Evolutionary conservation across 1,140 invertebrate species (phyloP).

Genomic region (Helicoverpa zea): DNA sequence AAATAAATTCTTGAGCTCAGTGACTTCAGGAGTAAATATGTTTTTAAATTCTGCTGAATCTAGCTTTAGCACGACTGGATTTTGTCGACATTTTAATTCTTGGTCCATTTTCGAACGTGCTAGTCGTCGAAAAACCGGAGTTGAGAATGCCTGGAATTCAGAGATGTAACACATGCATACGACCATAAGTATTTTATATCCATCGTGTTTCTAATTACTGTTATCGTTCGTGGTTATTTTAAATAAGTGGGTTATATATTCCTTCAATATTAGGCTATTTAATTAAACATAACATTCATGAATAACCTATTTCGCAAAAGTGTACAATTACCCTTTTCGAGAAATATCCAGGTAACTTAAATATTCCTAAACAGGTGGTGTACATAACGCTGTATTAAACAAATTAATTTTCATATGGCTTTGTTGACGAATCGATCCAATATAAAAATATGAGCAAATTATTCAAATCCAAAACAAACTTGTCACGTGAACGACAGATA

Average conservation of each 20-base stretch:
- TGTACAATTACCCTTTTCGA: constrained; percentile 52
- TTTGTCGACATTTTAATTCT: constrained; percentile 85
- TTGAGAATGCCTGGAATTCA: constrained; percentile 59
- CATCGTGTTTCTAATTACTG: too few species aligned
- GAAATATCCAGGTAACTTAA: constrained; percentile 41
- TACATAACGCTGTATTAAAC: constrained; percentile 44
- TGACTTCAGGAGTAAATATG: constrained; percentile 94
- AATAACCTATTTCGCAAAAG: background rate
- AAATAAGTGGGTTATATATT: too few species aligned
- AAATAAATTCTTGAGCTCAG: constrained; percentile 91
- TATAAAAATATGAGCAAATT: too few species aligned
- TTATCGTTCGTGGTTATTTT: too few species aligned
- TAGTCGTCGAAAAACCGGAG: constrained; percentile 51
- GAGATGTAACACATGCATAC: background rate
- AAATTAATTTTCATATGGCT: too few species aligned
- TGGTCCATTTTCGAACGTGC: constrained; percentile 76
- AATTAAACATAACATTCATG: background rate
- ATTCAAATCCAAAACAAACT: too few species aligned
- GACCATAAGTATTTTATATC: too few species aligned
- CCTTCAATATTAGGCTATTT: constrained; percentile 9
- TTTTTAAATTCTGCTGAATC: constrained; percentile 91
- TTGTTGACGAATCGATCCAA: too few species aligned
- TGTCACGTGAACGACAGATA: too few species aligned
- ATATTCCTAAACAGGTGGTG: constrained; percentile 31
- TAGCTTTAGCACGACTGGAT: constrained; percentile 91